Evolutionary conservation across 2,113 vertebrate genomes (phyloP), one percentile per base, ranked within the genome.

Genomic region (Orycteropus afer): DNA sequence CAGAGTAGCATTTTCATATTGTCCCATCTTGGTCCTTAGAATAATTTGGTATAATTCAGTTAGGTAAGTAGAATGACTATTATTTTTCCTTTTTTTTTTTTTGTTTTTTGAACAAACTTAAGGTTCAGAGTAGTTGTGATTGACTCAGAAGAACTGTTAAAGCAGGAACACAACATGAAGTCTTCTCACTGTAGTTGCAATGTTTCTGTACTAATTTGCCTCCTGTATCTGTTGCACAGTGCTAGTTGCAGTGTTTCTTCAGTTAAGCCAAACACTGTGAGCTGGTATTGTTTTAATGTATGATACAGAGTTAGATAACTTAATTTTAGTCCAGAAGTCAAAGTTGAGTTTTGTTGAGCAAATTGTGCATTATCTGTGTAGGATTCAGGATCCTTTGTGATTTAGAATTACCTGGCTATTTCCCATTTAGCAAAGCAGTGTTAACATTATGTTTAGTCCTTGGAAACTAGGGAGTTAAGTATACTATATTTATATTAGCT

Each of bases 351-450:
- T 71, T 79, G 8, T 12, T 53, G 89, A 51, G 71, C 40, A 90
- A 89, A 94, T 32, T 94, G 45, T 45, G 22, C 77, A 32, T 37
- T 81, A 47, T 77, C 79, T 86, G 22, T 89, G 29, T 27, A 67
- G 57, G 57, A 59, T 27, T 85, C 6, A 29, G 27, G 18, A 86
- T 91, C 90, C 61, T 87, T 90, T 89, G 40, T 95, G 20, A 86
- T 93, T 89, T 91, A 91, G 82, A 51, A 42, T 88, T 81, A 80
- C 45, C 80, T 83, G 61, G 7, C 42, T 86, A 2, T 86, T 91
- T 82, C 18, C 57, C 9, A n/a, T 74, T 86, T 76, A 45, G 42
- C 25, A 87, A 65, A 89, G 42, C 84, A 76, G 34, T 81, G 20
- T 78, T 86, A 1, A 49, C 74, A 47, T 82, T 92, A 51, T 7